Evolutionary conservation across 1,140 invertebrate genomes (phyloP).

Genomic region (Ganaspis sp.): DNA sequence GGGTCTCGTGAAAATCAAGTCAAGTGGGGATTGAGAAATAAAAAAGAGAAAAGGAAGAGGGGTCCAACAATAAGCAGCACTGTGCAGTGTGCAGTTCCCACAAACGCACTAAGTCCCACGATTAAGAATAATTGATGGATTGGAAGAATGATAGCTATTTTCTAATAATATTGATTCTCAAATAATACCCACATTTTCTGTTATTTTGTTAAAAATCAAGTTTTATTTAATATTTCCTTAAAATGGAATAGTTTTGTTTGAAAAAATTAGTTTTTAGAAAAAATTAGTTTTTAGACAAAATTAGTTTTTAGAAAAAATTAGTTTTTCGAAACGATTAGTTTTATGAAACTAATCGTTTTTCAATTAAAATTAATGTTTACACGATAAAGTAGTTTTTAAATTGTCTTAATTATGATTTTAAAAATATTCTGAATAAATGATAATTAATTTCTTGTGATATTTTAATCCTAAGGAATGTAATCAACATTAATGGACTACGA

Average conservation of each 20-base stretch:
- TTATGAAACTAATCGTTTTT: no score
- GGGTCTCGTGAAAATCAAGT: conserved; percentile 24
- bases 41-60: neutral
- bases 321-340: no score
- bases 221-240: no score
- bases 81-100: conserved; percentile 6
- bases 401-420: no score
- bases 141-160: neutral
- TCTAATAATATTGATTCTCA: neutral
- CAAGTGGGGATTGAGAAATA: conserved; percentile 25
- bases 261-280: no score
- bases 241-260: no score
- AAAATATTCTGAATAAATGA: no score
- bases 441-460: neutral
- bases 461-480: neutral
- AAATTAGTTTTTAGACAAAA: no score
- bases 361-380: no score
- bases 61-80: conserved; percentile 22
- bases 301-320: no score
- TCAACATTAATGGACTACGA: neutral
- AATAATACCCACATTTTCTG: neutral
- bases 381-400: no score
- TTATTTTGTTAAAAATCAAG: neutral
- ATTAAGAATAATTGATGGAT: conserved; percentile 6
- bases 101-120: conserved; percentile 3